Evolutionary conservation across 1,140 invertebrate genomes (phyloP).

Genomic region (Proales similis): DNA sequence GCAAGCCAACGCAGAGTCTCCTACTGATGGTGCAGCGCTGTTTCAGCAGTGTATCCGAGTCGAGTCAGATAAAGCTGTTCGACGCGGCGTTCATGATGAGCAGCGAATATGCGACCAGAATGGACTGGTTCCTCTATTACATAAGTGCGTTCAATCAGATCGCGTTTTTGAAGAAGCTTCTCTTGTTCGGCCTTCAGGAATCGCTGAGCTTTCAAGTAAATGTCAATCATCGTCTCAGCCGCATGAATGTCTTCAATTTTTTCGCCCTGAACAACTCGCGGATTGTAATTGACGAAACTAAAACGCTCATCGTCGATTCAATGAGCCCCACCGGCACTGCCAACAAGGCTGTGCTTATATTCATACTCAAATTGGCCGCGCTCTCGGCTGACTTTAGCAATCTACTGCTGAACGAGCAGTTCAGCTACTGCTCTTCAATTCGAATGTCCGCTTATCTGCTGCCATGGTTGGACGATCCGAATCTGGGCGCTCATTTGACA

Average conservation of each 20-base stretch:
- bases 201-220: background rate
- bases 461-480: no score
- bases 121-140: conserved; percentile 24
- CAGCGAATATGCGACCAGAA: conserved; percentile 5
- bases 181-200: conserved; percentile 1
- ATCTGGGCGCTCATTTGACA: no score
- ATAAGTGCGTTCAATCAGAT: conserved; percentile 16
- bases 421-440: no score
- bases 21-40: conserved; percentile 14
- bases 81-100: conserved; percentile 11
- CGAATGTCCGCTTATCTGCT: no score
- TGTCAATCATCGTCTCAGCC: background rate
- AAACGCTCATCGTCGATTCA: conserved; percentile 4
- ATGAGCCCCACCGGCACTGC: no score
- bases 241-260: conserved; percentile 28
- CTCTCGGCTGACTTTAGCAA: no score
- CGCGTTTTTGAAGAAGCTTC: conserved; percentile 1
- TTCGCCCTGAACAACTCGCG: conserved; percentile 6
- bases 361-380: no score
- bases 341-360: no score
- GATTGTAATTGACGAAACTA: background rate
- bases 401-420: no score
- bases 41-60: background rate
- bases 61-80: background rate
- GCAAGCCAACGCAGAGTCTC: conserved; percentile 29